phyloP scores from a whole-genome alignment of 2,888 invertebrate genomes.

The Pristionchus mayeri region DNA sequence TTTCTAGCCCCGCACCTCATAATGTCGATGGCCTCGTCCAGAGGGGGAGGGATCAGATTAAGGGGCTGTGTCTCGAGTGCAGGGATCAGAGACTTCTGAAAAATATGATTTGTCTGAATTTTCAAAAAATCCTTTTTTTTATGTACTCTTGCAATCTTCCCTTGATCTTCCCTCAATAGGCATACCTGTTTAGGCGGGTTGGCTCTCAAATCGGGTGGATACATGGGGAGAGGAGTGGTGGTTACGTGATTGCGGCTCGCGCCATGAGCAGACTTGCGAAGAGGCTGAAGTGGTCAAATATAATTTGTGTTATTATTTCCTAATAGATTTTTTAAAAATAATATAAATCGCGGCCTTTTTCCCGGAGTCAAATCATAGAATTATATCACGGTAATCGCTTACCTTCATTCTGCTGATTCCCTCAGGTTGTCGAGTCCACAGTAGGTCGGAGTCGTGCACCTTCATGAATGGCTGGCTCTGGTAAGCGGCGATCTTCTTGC shows the following conservation, averaged over 20 bases:
- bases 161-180: too few relatives aligned
- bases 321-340: too few relatives aligned
- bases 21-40: not conserved
- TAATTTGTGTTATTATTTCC: not conserved
- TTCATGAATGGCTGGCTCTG: not conserved
- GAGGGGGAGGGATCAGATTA: not conserved
- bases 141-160: not conserved
- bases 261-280: not conserved
- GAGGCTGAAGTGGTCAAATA: not conserved
- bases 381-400: not conserved
- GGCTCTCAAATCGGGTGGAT: slow-evolving; percentile 1
- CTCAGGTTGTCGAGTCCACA: not conserved
- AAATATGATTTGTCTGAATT: not conserved
- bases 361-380: too few relatives aligned
- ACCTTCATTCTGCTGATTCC: not conserved
- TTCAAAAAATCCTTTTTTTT: not conserved
- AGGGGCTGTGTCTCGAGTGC: not conserved
- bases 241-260: not conserved
- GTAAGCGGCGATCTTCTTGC: not conserved
- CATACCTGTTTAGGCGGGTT: slow-evolving; percentile 10
- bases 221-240: not conserved
- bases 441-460: not conserved
- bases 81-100: not conserved
- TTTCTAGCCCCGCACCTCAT: not conserved
- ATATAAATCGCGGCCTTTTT: too few relatives aligned